These are phyloP conservation scores for Drosophila baimaii DNA, from an alignment of 1,140 invertebrate genomes.

Conservation along the genomic window DNA sequence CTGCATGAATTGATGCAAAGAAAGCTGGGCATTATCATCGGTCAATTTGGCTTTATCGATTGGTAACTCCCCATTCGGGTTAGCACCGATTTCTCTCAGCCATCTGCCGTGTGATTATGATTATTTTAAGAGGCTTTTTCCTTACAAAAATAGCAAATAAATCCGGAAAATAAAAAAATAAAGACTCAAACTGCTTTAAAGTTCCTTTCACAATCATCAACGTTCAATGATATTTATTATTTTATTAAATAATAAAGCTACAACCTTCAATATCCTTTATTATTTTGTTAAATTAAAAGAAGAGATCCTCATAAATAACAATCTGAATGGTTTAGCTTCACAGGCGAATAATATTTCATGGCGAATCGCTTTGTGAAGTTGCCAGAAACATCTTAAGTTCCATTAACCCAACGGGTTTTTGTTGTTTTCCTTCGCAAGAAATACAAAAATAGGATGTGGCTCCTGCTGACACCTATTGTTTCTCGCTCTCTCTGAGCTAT, in stretches of 20 bases:
- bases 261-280: not conserved
- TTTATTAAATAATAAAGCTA: not conserved
- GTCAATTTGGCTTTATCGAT: slow-evolving; percentile 10
- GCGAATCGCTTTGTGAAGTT: slow-evolving; percentile 9
- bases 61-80: slow-evolving; percentile 7
- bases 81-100: not conserved
- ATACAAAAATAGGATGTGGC: slow-evolving; percentile 4
- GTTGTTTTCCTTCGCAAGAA: not conserved
- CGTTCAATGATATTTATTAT: not conserved
- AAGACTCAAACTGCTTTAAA: not conserved
- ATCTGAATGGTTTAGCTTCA: not conserved
- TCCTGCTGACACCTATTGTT: slow-evolving; percentile 11
- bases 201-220: not conserved
- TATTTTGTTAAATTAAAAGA: not conserved
- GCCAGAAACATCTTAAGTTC: slow-evolving; percentile 22
- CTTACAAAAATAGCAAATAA: too few relatives aligned
- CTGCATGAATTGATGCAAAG: slow-evolving; percentile 49
- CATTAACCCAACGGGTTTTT: slow-evolving; percentile 21
- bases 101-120: not conserved
- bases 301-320: not conserved
- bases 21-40: slow-evolving; percentile 54
- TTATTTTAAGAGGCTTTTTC: too few relatives aligned
- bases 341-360: not conserved
- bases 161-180: too few relatives aligned
- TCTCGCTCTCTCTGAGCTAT: slow-evolving; percentile 9